A percentile compares a stretch with the other conserved stretches of the same genome.
These are phyloP conservation scores for Poecile atricapillus DNA, from an alignment of 2,113 vertebrate species.

Conservation along the genomic window DNA sequence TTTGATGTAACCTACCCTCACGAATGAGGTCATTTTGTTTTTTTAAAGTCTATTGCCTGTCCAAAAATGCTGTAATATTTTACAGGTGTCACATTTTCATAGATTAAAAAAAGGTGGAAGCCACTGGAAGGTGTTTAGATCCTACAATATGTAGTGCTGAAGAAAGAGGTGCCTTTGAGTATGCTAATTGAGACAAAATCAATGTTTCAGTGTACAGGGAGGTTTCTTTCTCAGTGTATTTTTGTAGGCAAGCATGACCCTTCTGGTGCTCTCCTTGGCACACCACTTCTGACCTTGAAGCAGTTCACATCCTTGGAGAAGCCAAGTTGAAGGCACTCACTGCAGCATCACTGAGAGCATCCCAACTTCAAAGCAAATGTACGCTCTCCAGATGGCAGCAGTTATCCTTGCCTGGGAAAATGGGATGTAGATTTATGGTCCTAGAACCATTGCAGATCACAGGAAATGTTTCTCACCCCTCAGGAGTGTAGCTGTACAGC, in stretches of 20 bases:
- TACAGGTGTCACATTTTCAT: not conserved
- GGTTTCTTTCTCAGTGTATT: not conserved
- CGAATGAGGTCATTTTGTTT: not conserved
- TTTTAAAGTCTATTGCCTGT: not conserved
- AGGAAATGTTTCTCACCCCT: not conserved
- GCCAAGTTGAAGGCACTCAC: not conserved
- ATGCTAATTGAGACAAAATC: not conserved
- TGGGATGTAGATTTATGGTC: not conserved
- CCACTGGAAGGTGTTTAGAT: not conserved
- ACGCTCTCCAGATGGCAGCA: not conserved
- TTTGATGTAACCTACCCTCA: not conserved
- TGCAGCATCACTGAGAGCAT: not conserved
- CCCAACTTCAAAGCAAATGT: not conserved
- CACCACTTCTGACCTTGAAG: not conserved
- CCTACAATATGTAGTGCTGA: not conserved
- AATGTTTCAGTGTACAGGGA: not conserved
- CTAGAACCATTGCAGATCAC: not conserved
- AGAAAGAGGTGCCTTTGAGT: not conserved
- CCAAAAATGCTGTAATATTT: not conserved
- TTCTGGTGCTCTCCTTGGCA: not conserved
- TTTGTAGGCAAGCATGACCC: not conserved
- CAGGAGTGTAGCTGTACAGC: not conserved
- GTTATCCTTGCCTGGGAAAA: not conserved
- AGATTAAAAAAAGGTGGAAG: not conserved
- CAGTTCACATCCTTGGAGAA: not conserved